Conservation (phyloP, 2,888 invertebrate genomes). For the Galerucella nymphaeae region DNA sequence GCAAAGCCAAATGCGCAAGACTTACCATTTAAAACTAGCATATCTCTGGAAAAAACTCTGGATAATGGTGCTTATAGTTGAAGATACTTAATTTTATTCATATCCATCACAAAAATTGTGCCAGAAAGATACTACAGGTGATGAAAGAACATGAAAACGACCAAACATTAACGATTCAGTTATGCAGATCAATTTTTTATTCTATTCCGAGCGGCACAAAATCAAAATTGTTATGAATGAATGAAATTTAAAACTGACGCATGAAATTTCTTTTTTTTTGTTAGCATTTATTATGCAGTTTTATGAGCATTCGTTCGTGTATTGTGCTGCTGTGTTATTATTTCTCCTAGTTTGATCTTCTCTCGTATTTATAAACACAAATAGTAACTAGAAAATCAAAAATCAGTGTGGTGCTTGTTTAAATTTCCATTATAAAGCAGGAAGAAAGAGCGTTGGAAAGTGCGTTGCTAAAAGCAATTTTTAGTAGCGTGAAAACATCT, state of each 20-base stretch:
- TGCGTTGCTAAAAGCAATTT: no score
- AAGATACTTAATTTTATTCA: no score
- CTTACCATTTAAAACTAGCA: no score
- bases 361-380: neutral
- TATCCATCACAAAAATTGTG: no score
- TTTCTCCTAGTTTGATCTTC: neutral
- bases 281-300: neutral
- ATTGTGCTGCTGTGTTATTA: neutral
- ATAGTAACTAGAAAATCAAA: neutral
- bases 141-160: neutral
- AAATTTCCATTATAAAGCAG: no score
- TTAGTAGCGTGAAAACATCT: no score
- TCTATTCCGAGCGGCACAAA: neutral
- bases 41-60: no score
- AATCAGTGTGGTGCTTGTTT: neutral
- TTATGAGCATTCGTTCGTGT: constrained; percentile 1
- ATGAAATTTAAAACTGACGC: constrained; percentile 5
- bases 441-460: no score
- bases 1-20: no score
- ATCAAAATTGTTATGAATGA: constrained; percentile 6
- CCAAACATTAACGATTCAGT: neutral
- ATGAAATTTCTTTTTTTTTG: neutral
- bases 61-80: no score
- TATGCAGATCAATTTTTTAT: constrained; percentile 6
- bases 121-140: no score